A percentile compares a stretch with the other conserved stretches of the same genome.
Conservation (phyloP, 2,888 invertebrate genomes). For the Stenodera caucasica region DNA sequence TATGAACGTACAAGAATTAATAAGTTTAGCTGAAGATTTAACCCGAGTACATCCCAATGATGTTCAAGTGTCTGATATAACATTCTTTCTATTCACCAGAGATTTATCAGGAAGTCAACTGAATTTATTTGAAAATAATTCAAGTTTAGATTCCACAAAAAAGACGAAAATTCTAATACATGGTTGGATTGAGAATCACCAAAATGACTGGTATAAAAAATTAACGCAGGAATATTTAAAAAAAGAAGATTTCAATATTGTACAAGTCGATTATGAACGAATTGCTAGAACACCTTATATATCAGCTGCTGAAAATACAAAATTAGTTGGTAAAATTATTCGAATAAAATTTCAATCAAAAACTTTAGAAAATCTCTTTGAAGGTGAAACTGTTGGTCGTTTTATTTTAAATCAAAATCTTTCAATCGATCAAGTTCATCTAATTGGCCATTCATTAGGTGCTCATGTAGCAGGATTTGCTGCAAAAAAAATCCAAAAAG, state of each 20-base stretch:
- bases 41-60: slow-evolving; percentile 15
- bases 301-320: slow-evolving; percentile 41
- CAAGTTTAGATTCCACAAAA: slow-evolving; percentile 19
- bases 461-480: slow-evolving; percentile 47
- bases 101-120: neutral
- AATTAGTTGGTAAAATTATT: slow-evolving; percentile 37
- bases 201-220: slow-evolving; percentile 44
- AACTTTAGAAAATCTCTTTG: too few relatives aligned
- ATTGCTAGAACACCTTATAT: slow-evolving; percentile 45
- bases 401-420: slow-evolving; percentile 37
- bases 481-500: slow-evolving; percentile 38
- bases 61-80: slow-evolving; percentile 17
- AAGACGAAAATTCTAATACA: slow-evolving; percentile 55
- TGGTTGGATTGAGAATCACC: slow-evolving; percentile 55
- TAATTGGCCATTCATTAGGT: slow-evolving; percentile 51
- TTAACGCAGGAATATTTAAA: slow-evolving; percentile 54
- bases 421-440: slow-evolving; percentile 38
- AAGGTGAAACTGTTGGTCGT: slow-evolving; percentile 38
- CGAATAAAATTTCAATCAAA: neutral
- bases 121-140: neutral
- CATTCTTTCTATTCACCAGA: slow-evolving; percentile 13
- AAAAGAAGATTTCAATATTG: slow-evolving; percentile 55
- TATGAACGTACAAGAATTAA: slow-evolving; percentile 16
- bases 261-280: slow-evolving; percentile 58
- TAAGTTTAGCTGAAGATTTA: slow-evolving; percentile 22